Evolutionary conservation across 1,140 invertebrate genomes (phyloP), one percentile per base, ranked within the genome.

Genomic region (Nixonia krombeini): DNA sequence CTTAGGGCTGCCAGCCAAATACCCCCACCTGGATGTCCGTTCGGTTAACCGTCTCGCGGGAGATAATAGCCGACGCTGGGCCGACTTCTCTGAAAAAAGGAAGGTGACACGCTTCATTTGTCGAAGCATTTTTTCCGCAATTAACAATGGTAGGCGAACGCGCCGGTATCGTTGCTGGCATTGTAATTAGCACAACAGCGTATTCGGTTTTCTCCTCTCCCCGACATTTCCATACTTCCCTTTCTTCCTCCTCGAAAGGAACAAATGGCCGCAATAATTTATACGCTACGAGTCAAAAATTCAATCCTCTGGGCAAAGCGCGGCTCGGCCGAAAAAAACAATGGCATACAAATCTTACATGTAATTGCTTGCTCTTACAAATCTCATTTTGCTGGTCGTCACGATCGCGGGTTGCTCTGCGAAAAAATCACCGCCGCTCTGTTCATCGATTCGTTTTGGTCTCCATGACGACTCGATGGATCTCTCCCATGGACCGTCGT

Each of bases 401-500:
- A 72, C 69, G 69, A 72, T 72, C 69, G 69, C 69, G 58, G 52
- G 62, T 63, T 52, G 51, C 52, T 65, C 52, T 62, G 63, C 67
- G 59, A 62, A 73, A 66, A 73, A 67, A 67, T 68, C 63, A 51
- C 62, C 66, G 64, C 50, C 57, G 53, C 67, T 67, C 63, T 62
- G 68, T 71, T 74, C 66, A 68, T 77, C 69, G 73, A 77, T 75
- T 77, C 75, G 73, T 68, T 74, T 69, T 73, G 73, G 66, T 64
- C 55, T 68, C 66, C 70, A 71, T 61, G 67, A 71, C 59, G 69
- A 71, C 72, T 77, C 73, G 75, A 75, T 73, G 72, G 75, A 77
- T 74, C 65, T 68, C 75, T 70, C 72, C 70, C 70, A 73, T 72
- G 64, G 72, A 58, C 53, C 62, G 61, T 75, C 71, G 66, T 77